Conservation (phyloP, 2,888 invertebrate genomes). For the Mayetiola destructor region DNA sequence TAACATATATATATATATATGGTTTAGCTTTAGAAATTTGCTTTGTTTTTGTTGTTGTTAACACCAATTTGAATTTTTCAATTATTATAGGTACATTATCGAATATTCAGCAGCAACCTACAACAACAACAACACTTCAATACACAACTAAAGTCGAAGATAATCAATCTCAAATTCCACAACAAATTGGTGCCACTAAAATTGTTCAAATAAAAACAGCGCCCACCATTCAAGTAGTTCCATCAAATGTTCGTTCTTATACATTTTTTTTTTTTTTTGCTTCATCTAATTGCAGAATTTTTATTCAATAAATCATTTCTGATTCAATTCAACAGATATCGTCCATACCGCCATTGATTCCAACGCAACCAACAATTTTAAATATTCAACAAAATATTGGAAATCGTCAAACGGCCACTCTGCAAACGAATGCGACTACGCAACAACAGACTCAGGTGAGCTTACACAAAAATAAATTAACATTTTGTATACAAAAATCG, state of each 20-base stretch:
- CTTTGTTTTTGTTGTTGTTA: no score
- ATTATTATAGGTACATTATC: no score
- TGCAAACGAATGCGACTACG: neutral
- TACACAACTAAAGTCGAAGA: no score
- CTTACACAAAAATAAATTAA: slow-evolving; percentile 14
- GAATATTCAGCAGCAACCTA: slow-evolving; percentile 20
- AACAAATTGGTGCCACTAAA: slow-evolving; percentile 25
- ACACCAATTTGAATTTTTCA: no score
- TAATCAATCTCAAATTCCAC: slow-evolving; percentile 13
- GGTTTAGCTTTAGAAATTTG: no score
- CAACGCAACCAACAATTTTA: slow-evolving; percentile 29
- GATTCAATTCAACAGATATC: no score
- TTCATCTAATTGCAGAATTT: no score
- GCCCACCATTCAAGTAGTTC: slow-evolving; percentile 27
- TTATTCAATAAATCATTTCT: no score
- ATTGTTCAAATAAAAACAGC: slow-evolving; percentile 33
- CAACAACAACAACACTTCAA: slow-evolving; percentile 20
- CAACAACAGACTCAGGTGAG: slow-evolving; percentile 12
- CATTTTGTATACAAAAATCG: slow-evolving; percentile 1
- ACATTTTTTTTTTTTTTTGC: no score
- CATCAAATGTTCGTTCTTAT: no score
- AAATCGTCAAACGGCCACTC: neutral
- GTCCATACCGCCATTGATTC: slow-evolving; percentile 31
- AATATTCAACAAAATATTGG: slow-evolving; percentile 31
- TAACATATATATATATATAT: no score